Evolutionary conservation across 2,113 vertebrate genomes (phyloP).

Genomic region (Toxotes chatareus): DNA sequence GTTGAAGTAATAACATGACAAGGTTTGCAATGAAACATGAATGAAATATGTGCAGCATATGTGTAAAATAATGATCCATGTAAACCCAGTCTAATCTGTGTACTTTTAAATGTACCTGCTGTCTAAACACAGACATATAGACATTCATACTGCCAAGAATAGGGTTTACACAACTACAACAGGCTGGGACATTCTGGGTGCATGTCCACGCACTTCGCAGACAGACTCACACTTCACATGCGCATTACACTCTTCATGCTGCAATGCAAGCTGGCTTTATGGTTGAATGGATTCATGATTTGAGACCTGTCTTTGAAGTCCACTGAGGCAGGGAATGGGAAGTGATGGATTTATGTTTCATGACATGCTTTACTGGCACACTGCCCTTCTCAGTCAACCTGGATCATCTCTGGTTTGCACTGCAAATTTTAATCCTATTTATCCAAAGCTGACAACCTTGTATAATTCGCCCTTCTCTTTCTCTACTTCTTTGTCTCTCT

Average conservation of each 20-base stretch:
- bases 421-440: slow-evolving; percentile 60
- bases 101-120: neutral
- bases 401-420: slow-evolving; percentile 56
- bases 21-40: neutral
- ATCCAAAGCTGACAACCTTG: slow-evolving; percentile 63
- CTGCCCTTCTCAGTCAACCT: slow-evolving; percentile 65
- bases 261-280: slow-evolving; percentile 45
- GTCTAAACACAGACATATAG: neutral
- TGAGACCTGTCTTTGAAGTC: slow-evolving; percentile 72
- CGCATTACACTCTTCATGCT: slow-evolving; percentile 46
- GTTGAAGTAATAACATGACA: neutral
- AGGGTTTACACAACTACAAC: neutral
- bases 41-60: neutral
- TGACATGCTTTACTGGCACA: slow-evolving; percentile 73
- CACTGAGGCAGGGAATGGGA: slow-evolving; percentile 60
- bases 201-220: slow-evolving; percentile 34
- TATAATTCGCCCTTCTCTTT: slow-evolving; percentile 38
- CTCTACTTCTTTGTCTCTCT: slow-evolving; percentile 32
- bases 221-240: slow-evolving; percentile 33
- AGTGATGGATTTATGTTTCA: slow-evolving; percentile 76
- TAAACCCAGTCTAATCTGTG: neutral
- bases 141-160: slow-evolving; percentile 2
- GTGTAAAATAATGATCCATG: neutral
- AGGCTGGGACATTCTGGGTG: slow-evolving; percentile 31
- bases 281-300: slow-evolving; percentile 65